Base-by-base conservation (phyloP, 2,797 vertebrate species). In the Sebastes steindachneri region DNA sequence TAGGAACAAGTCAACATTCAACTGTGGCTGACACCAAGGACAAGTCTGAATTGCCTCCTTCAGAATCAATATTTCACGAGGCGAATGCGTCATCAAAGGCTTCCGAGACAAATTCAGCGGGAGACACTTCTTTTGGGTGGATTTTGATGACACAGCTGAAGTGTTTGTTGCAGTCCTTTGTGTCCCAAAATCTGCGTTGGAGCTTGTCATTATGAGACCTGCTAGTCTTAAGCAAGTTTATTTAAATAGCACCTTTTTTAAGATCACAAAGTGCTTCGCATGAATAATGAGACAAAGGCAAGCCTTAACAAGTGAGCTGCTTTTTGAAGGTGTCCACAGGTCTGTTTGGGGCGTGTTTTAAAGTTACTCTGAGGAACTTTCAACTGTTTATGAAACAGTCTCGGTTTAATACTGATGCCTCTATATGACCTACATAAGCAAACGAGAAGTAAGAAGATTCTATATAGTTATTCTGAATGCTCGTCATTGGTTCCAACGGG, bases 1-100 rank as follows among this genome's bases (percentile, higher is more conserved):
- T 5, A 62, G 5, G 65, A 31, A 75, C 51, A 45, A 65, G 26
- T 63, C 66, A 48, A 48, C 33, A 71, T 21, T 75, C 15, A 68
- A 57, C 68, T 28, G n/a, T 28, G n/a, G 26, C 58, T 59, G 23
- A 73, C 41, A 75, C 45, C 57, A 72, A 84, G 77, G 75, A 71
- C 57, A 45, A 37, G 37, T 65, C 37, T 81, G 63, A 76, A 81
- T 68, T 58, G n/a, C 57, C 31, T 55, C 58, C 15, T 80, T 71
- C 62, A 72, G 72, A 78, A 51, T 84, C 23, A 58, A 31, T 25
- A 69, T 76, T 79, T 71, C 57, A 80, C 60, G n/a, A 59, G n/a
- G 19, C 3, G 11, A 73, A 68, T 35, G 62, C 2, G 9, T 68
- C 37, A 84, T 58, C 53, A 69, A 68, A 54, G 19, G 41, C 41